Evolutionary conservation across 1,140 invertebrate species (phyloP), one percentile per base, ranked within the genome.

Genomic region (Phocides pigmalion): DNA sequence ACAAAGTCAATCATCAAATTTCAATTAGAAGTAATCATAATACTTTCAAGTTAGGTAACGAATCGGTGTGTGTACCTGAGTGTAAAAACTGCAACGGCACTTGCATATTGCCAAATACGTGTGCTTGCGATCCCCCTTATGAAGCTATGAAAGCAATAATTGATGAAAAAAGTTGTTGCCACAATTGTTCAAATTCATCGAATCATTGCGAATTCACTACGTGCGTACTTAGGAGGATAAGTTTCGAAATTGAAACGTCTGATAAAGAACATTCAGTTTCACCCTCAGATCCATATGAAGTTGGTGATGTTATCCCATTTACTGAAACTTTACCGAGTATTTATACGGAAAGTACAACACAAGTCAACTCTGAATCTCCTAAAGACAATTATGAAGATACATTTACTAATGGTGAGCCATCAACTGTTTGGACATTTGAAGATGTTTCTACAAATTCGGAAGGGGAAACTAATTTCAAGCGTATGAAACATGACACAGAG

Each of bases 41-140:
- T n/a, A n/a, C n/a, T n/a, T n/a, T n/a, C 20, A 41, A 35, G n/a
- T 17, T 14, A 28, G 47, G 16, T 0, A 42, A 59, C 50, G 47
- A 16, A 19, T 9, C 56, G n/a, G 16, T 53, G 3, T 82, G 81
- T 53, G 46, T 74, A n/a, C 77, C 79, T 28, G 42, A 69, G 28
- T 82, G 78, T 71, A 53, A 32, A 25, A 54, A 70, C 22, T 84
- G 82, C 51, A 53, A 67, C 25, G 79, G 74, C 12, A 64, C 46
- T 5, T 81, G 79, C 53, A 8, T 76, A 19, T 66, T 70, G 14
- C 74, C 81, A 28, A 53, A 62, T 51, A 50, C 15, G 0, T 74
- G 72, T 41, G 49, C 42, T 19, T 68, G 66, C 39, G 32, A 65
- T 8, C 5, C 14, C n/a, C 50, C 64, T 19, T 49, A 47, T 6